These are phyloP conservation scores for Morpho helenor DNA, from an alignment of 2,888 invertebrate species.

Conservation along the genomic window DNA sequence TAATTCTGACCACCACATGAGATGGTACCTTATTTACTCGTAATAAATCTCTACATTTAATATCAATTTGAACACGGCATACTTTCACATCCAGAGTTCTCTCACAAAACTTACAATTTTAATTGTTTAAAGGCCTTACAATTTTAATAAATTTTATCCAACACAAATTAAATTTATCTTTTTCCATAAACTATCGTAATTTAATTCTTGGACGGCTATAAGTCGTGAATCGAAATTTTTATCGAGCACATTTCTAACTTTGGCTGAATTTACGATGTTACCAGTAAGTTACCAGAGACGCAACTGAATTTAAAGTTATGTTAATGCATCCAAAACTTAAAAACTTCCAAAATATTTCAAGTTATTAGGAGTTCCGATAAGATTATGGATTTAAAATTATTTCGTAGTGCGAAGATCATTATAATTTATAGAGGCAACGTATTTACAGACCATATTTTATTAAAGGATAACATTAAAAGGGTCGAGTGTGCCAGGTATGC, in stretches of 20 bases:
- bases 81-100: too few relatives aligned
- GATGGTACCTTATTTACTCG: too few relatives aligned
- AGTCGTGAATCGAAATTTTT: slow-evolving; percentile 64
- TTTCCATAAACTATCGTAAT: slow-evolving; percentile 28
- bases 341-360: slow-evolving; percentile 64
- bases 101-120: too few relatives aligned
- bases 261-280: slow-evolving; percentile 67
- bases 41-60: too few relatives aligned
- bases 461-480: slow-evolving; percentile 25
- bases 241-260: slow-evolving; percentile 68
- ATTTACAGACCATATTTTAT: slow-evolving; percentile 17
- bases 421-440: slow-evolving; percentile 1
- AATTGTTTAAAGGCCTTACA: too few relatives aligned
- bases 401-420: not conserved
- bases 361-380: slow-evolving; percentile 52
- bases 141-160: not conserved
- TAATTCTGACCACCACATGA: too few relatives aligned
- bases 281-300: slow-evolving; percentile 62
- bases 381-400: slow-evolving; percentile 33
- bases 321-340: slow-evolving; percentile 64
- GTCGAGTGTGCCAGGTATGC: slow-evolving; percentile 61
- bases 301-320: slow-evolving; percentile 75
- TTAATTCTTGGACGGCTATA: slow-evolving; percentile 59
- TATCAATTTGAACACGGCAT: too few relatives aligned
- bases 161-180: not conserved